Conservation (phyloP, 1,140 invertebrate genomes). For the Dreissena rostriformis region DNA sequence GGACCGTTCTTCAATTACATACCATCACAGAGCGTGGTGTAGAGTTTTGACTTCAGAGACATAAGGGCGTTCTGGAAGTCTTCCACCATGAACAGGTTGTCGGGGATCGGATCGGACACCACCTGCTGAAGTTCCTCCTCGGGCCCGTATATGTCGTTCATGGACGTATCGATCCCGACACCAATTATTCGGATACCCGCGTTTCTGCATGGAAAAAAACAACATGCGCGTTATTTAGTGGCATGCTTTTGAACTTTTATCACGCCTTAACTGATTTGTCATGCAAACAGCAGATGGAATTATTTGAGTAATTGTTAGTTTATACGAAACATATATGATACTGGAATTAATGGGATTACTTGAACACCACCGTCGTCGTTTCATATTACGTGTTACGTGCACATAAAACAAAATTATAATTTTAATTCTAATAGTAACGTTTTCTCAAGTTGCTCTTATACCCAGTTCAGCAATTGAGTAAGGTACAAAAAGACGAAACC, state of each 20-base stretch:
- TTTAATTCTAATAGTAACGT: too few relatives aligned
- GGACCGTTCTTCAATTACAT: not conserved
- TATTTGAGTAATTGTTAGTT: too few relatives aligned
- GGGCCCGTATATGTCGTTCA: not conserved
- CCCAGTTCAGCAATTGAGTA: too few relatives aligned
- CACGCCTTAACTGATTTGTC: too few relatives aligned
- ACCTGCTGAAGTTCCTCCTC: slow-evolving; percentile 16
- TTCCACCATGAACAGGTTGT: slow-evolving; percentile 27
- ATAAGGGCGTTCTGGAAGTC: slow-evolving; percentile 28
- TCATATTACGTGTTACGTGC: not conserved
- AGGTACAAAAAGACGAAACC: too few relatives aligned
- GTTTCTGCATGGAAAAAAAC: not conserved
- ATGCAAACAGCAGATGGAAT: too few relatives aligned
- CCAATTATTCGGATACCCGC: slow-evolving; percentile 27
- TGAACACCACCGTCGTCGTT: too few relatives aligned
- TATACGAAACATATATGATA: too few relatives aligned
- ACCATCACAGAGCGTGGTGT: slow-evolving; percentile 36
- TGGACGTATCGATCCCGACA: slow-evolving; percentile 4
- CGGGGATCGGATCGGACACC: slow-evolving; percentile 15
- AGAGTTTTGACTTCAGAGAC: not conserved
- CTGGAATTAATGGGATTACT: too few relatives aligned
- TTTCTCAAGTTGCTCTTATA: too few relatives aligned
- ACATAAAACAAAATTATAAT: not conserved
- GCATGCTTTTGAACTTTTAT: not conserved
- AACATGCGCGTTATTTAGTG: not conserved